phyloP scores from a whole-genome alignment of 2,113 vertebrate species.

The Mohoua ochrocephala region DNA sequence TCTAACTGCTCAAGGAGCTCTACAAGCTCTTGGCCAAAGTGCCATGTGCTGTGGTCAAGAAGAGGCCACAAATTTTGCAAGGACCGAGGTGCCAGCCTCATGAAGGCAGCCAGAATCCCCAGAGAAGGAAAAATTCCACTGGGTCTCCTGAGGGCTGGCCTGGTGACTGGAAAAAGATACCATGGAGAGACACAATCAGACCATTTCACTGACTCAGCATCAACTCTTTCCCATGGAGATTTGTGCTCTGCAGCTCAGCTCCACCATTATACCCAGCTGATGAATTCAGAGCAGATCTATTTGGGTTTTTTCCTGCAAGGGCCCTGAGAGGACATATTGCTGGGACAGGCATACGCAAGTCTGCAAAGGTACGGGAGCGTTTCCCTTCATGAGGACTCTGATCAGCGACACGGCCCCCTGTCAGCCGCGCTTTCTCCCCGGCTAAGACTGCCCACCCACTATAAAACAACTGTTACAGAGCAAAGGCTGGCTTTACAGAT shows the following conservation, averaged over 20 bases:
- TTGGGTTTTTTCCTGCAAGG: not conserved
- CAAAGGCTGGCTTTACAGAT: not conserved
- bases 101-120: not conserved
- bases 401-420: fast-evolving
- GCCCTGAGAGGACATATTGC: not conserved
- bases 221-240: not conserved
- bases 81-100: not conserved
- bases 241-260: not conserved
- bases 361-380: fast-evolving
- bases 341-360: not conserved
- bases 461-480: not conserved
- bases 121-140: not conserved
- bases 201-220: not conserved
- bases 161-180: not conserved
- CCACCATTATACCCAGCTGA: not conserved
- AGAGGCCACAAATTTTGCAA: not conserved
- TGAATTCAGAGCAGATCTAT: not conserved
- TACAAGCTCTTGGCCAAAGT: not conserved
- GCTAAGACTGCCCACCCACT: not conserved
- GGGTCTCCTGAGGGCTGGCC: not conserved
- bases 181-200: not conserved
- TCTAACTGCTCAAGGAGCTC: not conserved
- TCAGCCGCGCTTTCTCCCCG: not conserved
- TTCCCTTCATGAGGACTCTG: not conserved
- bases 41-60: not conserved